phyloP scores from a whole-genome alignment of 2,113 vertebrate species.

The Athene cunicularia region DNA sequence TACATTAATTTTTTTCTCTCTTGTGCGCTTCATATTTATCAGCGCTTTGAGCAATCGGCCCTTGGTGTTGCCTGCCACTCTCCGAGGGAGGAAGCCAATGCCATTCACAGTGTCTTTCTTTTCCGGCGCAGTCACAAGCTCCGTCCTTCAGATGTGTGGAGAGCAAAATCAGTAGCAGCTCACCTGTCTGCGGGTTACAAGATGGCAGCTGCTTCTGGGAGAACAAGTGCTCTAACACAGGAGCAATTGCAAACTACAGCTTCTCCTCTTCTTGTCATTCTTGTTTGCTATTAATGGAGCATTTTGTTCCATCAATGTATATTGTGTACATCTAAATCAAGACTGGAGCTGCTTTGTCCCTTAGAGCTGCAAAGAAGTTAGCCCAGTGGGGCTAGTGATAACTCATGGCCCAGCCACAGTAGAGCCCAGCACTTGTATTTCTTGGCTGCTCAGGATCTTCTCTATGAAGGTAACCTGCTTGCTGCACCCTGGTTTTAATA shows the following conservation, averaged over 20 bases:
- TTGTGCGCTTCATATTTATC: not conserved
- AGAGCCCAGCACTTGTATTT: not conserved
- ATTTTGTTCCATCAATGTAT: not conserved
- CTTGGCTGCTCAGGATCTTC: not conserved
- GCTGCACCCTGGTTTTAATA: not conserved
- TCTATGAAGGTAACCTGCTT: not conserved
- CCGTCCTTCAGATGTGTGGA: not conserved
- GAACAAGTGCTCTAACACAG: not conserved
- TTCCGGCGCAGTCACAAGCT: not conserved
- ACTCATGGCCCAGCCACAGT: accelerated
- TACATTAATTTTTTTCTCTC: not conserved
- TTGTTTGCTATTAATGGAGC: not conserved
- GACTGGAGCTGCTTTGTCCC: not conserved
- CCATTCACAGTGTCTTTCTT: not conserved
- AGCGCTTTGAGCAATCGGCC: not conserved
- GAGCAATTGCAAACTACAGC: not conserved
- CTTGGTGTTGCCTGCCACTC: not conserved
- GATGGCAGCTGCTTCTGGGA: not conserved
- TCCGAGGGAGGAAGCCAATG: not conserved
- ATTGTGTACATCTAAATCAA: accelerated
- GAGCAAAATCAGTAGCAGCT: not conserved
- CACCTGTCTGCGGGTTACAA: not conserved
- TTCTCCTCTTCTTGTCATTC: not conserved
- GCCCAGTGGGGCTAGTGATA: accelerated
- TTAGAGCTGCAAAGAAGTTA: not conserved